Conservation (phyloP, 2,113 vertebrate species). For the Protobothrops mucrosquamatus region DNA sequence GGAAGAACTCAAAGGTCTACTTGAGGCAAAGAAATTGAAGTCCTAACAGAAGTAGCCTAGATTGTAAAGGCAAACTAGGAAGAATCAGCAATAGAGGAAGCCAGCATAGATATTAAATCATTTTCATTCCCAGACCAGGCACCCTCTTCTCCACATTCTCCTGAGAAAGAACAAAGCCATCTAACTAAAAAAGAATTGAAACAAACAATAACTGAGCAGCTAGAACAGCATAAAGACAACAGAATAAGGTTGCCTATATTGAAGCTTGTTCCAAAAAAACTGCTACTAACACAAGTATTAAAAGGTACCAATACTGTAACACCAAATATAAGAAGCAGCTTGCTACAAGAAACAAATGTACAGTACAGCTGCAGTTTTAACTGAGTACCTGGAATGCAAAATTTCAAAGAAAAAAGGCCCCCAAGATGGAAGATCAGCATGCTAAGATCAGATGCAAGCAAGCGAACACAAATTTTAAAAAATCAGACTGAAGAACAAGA, state of each 20-base stretch:
- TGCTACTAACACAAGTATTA: not conserved
- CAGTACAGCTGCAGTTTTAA: not conserved
- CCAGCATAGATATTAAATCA: not conserved
- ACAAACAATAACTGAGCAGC: not conserved
- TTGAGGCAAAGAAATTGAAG: not conserved
- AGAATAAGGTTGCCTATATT: not conserved
- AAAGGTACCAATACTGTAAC: not conserved
- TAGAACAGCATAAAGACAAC: not conserved
- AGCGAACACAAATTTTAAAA: not conserved
- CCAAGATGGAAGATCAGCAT: not conserved
- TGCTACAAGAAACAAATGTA: not conserved
- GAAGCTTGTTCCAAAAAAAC: not conserved
- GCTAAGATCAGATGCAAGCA: not conserved
- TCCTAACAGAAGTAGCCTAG: not conserved
- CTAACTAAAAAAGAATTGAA: not conserved
- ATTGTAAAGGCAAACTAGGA: too few relatives aligned
- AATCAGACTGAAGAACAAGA: not conserved
- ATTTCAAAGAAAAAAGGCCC: not conserved
- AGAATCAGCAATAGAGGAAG: not conserved
- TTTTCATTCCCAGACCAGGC: not conserved
- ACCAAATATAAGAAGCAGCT: not conserved
- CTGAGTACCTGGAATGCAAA: not conserved
- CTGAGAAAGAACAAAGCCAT: not conserved
- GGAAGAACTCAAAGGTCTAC: too few relatives aligned
- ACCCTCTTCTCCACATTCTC: not conserved